A percentile compares a stretch with the other conserved stretches of the same genome.
phyloP scores from a whole-genome alignment of 2,888 invertebrate species.

The Pelosia muscerda region DNA sequence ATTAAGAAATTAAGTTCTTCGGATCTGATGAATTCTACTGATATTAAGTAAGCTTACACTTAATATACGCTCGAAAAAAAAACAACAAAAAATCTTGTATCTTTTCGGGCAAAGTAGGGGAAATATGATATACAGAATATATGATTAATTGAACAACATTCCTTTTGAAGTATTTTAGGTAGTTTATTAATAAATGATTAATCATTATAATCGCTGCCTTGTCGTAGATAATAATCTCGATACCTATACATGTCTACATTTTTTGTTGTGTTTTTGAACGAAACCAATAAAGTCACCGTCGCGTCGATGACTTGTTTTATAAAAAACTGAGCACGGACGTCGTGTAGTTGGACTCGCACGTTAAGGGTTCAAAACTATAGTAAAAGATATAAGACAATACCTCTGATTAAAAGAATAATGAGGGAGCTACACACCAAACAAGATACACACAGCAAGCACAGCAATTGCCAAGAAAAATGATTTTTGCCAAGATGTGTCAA shows the following conservation, averaged over 20 bases:
- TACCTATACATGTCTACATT: background rate
- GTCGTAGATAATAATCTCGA: constrained; percentile 9
- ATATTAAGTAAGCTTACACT: background rate
- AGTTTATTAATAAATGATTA: constrained; percentile 5
- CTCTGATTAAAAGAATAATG: background rate
- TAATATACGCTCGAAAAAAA: background rate
- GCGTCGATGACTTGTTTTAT: constrained; percentile 3
- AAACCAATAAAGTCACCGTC: background rate
- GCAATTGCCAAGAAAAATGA: no score
- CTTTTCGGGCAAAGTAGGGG: background rate
- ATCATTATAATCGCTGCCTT: constrained; percentile 6
- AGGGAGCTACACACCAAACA: no score
- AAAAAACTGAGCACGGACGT: background rate
- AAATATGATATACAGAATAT: background rate
- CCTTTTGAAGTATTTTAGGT: background rate
- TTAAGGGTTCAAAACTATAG: background rate
- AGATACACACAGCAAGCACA: no score
- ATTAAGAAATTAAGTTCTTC: constrained; percentile 1
- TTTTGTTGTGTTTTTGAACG: background rate
- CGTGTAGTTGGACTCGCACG: background rate
- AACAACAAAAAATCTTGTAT: background rate
- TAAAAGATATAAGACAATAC: background rate
- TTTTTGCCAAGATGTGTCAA: no score
- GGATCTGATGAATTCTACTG: background rate
- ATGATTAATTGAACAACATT: background rate